Conservation (phyloP, 1,140 invertebrate genomes). For the silkworm (Bombyx mori) region DNA sequence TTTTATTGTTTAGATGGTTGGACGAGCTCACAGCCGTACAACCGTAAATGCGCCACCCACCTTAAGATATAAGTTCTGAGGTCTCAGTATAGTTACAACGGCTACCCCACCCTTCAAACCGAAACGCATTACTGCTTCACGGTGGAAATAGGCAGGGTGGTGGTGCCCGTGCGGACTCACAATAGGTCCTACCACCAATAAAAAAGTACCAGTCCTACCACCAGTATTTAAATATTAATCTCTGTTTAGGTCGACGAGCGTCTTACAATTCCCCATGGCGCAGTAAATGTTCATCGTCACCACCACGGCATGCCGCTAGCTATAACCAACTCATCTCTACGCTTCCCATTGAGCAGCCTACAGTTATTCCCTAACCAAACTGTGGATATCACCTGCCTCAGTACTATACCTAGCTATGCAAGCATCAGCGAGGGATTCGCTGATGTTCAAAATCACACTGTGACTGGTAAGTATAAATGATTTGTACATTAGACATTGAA, state of each 20-base stretch:
- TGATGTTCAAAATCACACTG: constrained; percentile 77
- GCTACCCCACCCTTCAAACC: too few relatives aligned
- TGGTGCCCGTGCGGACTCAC: too few relatives aligned
- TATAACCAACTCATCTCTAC: constrained; percentile 65
- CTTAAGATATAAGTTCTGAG: too few relatives aligned
- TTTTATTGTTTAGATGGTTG: too few relatives aligned
- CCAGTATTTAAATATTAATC: too few relatives aligned
- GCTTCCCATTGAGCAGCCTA: constrained; percentile 76
- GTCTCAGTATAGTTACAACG: too few relatives aligned
- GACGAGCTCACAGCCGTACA: too few relatives aligned
- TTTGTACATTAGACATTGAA: background rate
- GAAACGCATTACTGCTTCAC: too few relatives aligned
- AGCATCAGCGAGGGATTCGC: constrained; percentile 76
- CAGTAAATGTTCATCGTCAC: constrained; percentile 38
- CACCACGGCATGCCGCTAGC: constrained; percentile 52
- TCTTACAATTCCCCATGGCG: constrained; percentile 48
- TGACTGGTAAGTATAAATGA: constrained; percentile 75
- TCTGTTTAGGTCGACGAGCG: constrained; percentile 55
- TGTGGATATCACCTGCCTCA: constrained; percentile 78
- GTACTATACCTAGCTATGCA: constrained; percentile 80
- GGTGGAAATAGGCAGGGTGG: too few relatives aligned
- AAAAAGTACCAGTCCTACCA: too few relatives aligned
- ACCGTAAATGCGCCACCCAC: too few relatives aligned
- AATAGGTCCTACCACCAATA: too few relatives aligned
- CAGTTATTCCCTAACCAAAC: constrained; percentile 76